Evolutionary conservation across 2,113 vertebrate species (phyloP).

Genomic region (Callipepla squamata): DNA sequence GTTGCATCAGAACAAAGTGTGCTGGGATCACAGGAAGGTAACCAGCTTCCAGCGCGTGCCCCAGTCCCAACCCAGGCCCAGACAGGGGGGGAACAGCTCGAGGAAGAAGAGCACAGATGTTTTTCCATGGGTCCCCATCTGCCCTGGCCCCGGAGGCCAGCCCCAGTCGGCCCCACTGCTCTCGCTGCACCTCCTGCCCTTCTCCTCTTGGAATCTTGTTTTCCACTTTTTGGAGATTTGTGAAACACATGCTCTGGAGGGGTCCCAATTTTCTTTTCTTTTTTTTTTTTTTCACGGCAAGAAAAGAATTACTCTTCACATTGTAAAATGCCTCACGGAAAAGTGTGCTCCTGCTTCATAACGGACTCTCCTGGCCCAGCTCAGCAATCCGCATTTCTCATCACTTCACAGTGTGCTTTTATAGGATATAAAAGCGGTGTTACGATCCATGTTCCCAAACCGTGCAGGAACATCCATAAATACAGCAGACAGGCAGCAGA

Average conservation of each 20-base stretch:
- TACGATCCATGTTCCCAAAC: slow-evolving; percentile 66
- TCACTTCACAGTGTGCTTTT: slow-evolving; percentile 53
- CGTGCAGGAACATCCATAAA: slow-evolving; percentile 66
- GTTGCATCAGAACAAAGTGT: neutral
- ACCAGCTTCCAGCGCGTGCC: neutral
- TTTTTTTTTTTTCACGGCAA: slow-evolving; percentile 11
- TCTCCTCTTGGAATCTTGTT: slow-evolving; percentile 52
- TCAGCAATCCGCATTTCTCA: slow-evolving; percentile 42
- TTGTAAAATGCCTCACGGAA: slow-evolving; percentile 48
- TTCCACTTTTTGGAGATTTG: slow-evolving; percentile 60
- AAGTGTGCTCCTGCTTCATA: neutral
- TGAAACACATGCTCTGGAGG: slow-evolving; percentile 65
- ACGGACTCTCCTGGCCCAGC: slow-evolving; percentile 37
- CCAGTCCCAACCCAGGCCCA: neutral
- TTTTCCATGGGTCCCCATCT: neutral
- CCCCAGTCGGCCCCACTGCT: neutral
- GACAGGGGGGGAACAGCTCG: rapidly evolving
- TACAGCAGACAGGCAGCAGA: slow-evolving; percentile 54
- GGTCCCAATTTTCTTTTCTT: slow-evolving; percentile 20
- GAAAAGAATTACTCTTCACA: neutral
- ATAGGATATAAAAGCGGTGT: slow-evolving; percentile 68
- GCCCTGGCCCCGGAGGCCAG: neutral
- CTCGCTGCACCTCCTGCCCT: neutral
- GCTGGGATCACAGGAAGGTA: neutral
- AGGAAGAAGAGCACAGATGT: neutral